Evolutionary conservation across 2,113 vertebrate genomes (phyloP).

Genomic region (Anseranas semipalmata): DNA sequence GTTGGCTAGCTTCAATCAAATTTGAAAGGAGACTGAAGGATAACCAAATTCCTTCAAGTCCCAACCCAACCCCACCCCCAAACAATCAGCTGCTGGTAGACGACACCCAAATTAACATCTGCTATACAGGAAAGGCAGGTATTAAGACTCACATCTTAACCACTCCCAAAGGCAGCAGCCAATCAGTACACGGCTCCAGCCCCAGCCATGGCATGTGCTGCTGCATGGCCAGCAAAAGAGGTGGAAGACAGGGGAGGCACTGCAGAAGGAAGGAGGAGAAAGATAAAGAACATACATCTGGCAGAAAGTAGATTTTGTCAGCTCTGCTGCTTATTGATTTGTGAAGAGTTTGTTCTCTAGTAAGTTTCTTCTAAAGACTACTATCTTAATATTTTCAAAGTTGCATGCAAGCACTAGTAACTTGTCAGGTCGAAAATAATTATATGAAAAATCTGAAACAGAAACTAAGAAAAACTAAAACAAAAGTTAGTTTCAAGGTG

Average conservation of each 20-base stretch:
- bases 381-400: not conserved
- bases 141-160: constrained; percentile 61
- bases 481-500: not conserved
- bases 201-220: constrained; percentile 29
- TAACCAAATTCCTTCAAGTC: not conserved
- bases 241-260: constrained; percentile 36
- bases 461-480: not conserved
- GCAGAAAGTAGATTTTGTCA: not conserved
- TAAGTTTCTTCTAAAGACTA: not conserved
- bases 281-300: constrained; percentile 10
- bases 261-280: constrained; percentile 60
- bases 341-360: not conserved
- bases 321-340: not conserved
- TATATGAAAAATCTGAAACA: not conserved
- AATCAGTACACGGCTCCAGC: constrained; percentile 55
- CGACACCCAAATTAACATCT: not conserved
- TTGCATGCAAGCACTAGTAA: not conserved
- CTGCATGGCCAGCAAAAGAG: constrained; percentile 35
- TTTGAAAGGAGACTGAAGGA: not conserved
- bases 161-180: constrained; percentile 50
- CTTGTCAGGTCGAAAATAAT: not conserved
- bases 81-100: not conserved
- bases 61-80: not conserved
- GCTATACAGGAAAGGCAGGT: constrained; percentile 20
- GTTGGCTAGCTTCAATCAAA: not conserved